Evolutionary conservation across 2,113 vertebrate genomes (phyloP).

Genomic region (Coptodon rendalli): DNA sequence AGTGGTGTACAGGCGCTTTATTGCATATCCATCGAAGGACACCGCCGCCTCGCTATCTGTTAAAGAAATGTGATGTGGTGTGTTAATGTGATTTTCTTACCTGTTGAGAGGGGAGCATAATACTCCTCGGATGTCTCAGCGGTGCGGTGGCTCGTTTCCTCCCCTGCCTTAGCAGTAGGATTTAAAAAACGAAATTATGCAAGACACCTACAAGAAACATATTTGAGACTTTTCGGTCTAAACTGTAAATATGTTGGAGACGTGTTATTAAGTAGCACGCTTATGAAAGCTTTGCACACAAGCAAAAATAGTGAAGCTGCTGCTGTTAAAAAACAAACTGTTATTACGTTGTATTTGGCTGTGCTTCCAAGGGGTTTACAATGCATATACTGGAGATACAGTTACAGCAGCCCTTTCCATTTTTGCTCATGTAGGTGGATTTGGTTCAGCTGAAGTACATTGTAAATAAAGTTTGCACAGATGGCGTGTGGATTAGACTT

Average conservation of each 20-base stretch:
- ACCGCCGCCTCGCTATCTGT: neutral
- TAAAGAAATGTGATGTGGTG: neutral
- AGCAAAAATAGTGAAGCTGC: neutral
- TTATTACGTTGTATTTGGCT: neutral
- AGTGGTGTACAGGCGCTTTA: neutral
- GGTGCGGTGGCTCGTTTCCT: neutral
- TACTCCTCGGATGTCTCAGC: neutral
- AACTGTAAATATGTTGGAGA: neutral
- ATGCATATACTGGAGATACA: neutral
- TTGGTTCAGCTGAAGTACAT: neutral
- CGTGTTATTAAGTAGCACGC: neutral
- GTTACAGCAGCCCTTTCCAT: neutral
- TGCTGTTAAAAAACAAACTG: neutral
- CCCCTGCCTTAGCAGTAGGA: neutral
- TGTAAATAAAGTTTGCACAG: neutral
- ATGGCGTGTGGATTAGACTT: neutral
- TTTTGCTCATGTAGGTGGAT: neutral
- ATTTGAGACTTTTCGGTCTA: neutral
- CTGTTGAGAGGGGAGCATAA: neutral
- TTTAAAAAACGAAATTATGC: neutral
- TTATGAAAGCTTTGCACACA: neutral
- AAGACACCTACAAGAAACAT: neutral
- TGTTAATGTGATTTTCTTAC: neutral
- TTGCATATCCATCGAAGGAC: neutral
- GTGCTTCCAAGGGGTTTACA: neutral